Base-by-base conservation (phyloP, 2,888 invertebrate genomes). In the Dryomyza anilis region DNA sequence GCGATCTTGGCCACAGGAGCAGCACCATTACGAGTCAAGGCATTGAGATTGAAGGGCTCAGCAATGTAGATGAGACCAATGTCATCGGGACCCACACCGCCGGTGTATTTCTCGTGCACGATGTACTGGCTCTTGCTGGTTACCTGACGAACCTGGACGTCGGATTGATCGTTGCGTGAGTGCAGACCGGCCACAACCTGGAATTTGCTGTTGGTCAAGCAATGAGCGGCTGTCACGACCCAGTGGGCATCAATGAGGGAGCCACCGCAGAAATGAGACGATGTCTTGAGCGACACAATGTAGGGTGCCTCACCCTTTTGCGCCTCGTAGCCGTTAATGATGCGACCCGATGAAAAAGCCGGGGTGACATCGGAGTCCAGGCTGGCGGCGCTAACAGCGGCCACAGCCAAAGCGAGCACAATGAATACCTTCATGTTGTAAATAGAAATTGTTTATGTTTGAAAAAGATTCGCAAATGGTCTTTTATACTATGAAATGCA, bases 31-130 rank as follows among this genome's bases (percentile, higher is more conserved):
- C 73, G 73, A 8, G 78, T 76, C 36, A 70, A 4, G 0, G 59
- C 73, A 27, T 73, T 77, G 23, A 82, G 74, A 46, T 78, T 62
- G 46, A 83, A 78, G 12, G 77, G 67, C 10, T 67, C 43, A 0
- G 65, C 65, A 39, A 80, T 46, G 48, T 72, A 71, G 56, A 88
- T 73, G 14, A 88, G 71, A 23, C 86, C 88, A 56, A 88, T 85
- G 73, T 88, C 88, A 68, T 87, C 81, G 67, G 83, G 83, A 2
- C 82, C 83, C 43, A 84, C 81, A 2, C 79, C 79, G 23, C 84
- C 84, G 50, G 29, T 36, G 66, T 78, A 83, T 0, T 68, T 46
- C 43, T 76, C 76, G 64, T 86, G 84, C 1, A 78, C 67, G 2
- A 78, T 64, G 23, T 74, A 67, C 1, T 69, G 67, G 0, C 45